These are phyloP conservation scores for Archips xylosteana DNA, from an alignment of 2,888 invertebrate genomes.

Conservation along the genomic window DNA sequence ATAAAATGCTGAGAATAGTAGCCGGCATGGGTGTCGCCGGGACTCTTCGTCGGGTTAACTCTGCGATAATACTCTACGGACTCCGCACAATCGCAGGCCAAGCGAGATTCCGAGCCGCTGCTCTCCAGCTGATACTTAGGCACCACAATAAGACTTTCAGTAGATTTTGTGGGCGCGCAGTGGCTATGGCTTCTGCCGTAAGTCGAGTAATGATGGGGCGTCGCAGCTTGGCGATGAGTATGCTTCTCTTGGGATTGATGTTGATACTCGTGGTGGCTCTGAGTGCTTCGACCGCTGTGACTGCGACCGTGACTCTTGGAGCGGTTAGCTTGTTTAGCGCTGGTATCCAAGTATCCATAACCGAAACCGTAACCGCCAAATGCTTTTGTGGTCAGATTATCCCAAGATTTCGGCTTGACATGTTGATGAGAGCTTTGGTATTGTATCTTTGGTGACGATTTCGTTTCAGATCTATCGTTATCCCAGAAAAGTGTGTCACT, in stretches of 20 bases:
- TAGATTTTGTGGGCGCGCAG: constrained; percentile 91
- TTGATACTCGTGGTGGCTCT: constrained; percentile 82
- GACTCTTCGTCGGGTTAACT: constrained; percentile 64
- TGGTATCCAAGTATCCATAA: constrained; percentile 92
- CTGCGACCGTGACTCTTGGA: constrained; percentile 82
- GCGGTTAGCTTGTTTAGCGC: constrained; percentile 69
- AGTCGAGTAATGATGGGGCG: constrained; percentile 77
- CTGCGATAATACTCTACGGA: constrained; percentile 73
- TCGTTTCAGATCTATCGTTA: constrained; percentile 76
- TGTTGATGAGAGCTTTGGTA: constrained; percentile 79
- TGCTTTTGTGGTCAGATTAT: constrained; percentile 94
- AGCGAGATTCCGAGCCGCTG: constrained; percentile 87
- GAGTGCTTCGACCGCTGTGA: constrained; percentile 85
- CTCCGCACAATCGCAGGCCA: constrained; percentile 90
- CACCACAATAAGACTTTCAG: constrained; percentile 90
- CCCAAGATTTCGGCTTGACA: constrained; percentile 95
- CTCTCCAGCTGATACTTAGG: constrained; percentile 87
- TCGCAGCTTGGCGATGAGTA: constrained; percentile 76
- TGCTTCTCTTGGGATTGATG: constrained; percentile 75
- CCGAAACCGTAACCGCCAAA: constrained; percentile 95
- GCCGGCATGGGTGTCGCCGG: constrained; percentile 66
- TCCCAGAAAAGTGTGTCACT: constrained; percentile 96
- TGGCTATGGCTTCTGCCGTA: constrained; percentile 81
- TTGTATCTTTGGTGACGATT: constrained; percentile 79
- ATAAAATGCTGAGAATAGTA: constrained; percentile 80